phyloP scores from a whole-genome alignment of 2,797 vertebrate species.

The Argyrosomus regius region DNA sequence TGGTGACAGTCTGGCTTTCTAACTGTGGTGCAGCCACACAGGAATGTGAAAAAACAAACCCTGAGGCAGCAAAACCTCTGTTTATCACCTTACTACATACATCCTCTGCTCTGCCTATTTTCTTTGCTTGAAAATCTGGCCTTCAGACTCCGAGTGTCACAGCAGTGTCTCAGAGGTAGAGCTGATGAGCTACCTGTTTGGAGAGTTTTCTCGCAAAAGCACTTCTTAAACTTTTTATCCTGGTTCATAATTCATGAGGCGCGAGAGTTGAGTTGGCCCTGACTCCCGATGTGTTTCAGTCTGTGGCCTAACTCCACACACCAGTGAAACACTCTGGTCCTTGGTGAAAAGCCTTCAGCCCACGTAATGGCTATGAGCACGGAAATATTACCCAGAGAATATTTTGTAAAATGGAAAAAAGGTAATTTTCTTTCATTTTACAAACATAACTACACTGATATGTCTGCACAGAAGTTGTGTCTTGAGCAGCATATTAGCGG shows the following conservation, averaged over 20 bases:
- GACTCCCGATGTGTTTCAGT: not conserved
- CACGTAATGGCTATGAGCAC: no score
- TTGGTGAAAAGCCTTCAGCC: not conserved
- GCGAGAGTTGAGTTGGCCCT: not conserved
- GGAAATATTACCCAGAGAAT: no score
- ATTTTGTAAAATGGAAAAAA: no score
- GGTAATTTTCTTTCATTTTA: no score
- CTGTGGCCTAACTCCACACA: not conserved
- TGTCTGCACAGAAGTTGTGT: no score
- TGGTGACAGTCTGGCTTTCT: not conserved
- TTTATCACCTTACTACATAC: not conserved
- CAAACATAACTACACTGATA: no score
- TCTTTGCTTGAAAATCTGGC: not conserved
- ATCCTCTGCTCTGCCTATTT: not conserved
- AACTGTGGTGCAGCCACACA: not conserved
- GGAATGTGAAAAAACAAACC: not conserved
- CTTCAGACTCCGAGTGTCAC: not conserved
- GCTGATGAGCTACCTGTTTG: slow-evolving; percentile 3
- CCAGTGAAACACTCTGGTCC: not conserved
- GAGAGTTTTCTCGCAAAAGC: not conserved
- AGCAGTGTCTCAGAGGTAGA: not conserved
- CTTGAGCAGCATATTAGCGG: no score
- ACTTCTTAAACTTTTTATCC: not conserved
- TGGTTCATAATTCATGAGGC: not conserved
- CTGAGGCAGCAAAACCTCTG: no score